Evolutionary conservation across 2,113 vertebrate species (phyloP).

Genomic region (cat (Felis catus)): F.catus_Fca126_mat1.0 CM031420.1:21794001-21794500

Average conservation of each 20-base stretch:
- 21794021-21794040: neutral
- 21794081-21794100: neutral
- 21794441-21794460: neutral
- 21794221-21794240: neutral
- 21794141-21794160: neutral
- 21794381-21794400: neutral
- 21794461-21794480: neutral
- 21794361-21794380: neutral
- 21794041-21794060: neutral
- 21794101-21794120: neutral
- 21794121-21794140: neutral
- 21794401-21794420: neutral
- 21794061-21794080: neutral
- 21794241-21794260: neutral
- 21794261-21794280: neutral
- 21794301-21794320: neutral
- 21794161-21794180: too few species aligned
- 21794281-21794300: neutral
- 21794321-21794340: neutral
- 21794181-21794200: too few species aligned
- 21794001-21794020: neutral
- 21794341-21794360: neutral
- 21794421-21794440: neutral
- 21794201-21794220: neutral
- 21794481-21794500: neutral